Percentiles rank a stretch among this genome's conserved stretches.
These are phyloP conservation scores for Ceriagrion tenellum DNA, from an alignment of 2,888 invertebrate genomes.

Conservation along the genomic window DNA sequence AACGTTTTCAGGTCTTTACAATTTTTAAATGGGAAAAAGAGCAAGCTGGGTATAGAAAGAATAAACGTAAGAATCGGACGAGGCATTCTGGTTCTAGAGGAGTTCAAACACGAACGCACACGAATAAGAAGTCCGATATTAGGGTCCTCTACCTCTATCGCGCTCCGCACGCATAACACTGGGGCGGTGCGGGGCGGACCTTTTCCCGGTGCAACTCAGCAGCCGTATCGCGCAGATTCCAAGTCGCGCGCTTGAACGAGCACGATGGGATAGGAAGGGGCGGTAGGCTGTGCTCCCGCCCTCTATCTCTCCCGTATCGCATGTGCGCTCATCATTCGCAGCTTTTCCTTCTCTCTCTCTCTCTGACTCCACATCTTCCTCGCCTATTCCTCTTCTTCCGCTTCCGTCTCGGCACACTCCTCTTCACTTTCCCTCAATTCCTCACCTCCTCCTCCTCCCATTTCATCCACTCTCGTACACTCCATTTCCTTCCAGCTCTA, in stretches of 20 bases:
- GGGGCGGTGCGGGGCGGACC: neutral
- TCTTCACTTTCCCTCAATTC: neutral
- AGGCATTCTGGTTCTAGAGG: neutral
- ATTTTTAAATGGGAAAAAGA: too few relatives aligned
- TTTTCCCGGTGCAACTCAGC: neutral
- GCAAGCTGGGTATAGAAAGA: too few relatives aligned
- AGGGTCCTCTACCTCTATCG: neutral
- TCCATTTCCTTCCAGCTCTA: neutral
- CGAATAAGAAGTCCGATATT: too few relatives aligned
- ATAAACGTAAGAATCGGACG: neutral
- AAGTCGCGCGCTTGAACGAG: neutral
- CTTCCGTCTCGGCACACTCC: neutral
- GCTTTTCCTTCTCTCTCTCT: neutral
- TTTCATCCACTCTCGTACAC: neutral
- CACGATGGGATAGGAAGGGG: neutral
- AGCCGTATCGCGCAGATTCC: constrained; percentile 27
- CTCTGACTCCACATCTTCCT: neutral
- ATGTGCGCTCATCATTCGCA: constrained; percentile 19
- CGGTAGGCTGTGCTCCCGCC: too few relatives aligned
- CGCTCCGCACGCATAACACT: neutral
- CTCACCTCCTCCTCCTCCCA: neutral
- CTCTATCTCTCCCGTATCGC: neutral
- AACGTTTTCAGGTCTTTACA: too few relatives aligned
- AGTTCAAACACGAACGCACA: too few relatives aligned
- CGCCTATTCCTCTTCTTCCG: neutral